Evolutionary conservation across 2,113 vertebrate genomes (phyloP), one percentile per base, ranked within the genome.

Genomic region (Sarotherodon lohbergeri): DNA sequence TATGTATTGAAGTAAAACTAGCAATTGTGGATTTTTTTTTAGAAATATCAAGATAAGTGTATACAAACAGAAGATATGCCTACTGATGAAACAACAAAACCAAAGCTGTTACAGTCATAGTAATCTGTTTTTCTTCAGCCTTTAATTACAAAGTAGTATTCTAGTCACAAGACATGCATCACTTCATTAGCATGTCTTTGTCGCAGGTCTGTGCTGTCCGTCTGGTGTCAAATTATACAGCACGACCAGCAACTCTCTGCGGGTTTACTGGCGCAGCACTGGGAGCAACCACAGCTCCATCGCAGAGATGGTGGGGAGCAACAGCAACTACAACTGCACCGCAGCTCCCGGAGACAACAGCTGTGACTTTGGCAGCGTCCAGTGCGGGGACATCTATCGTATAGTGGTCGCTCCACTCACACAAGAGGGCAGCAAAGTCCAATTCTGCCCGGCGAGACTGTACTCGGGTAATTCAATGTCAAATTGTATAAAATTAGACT

Each of bases 161-260:
- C 24, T 34, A 54, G 14, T 52, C 39, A 48, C 2, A 78, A 29
- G 41, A 79, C 27, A 46, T 9, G 12, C 24, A 22, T 71, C 24
- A 24, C 32, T 56, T 81, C 50, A 55, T 86, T 24, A 11, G 4
- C 10, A 5, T 24, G 4, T 59, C 19, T 87, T 71, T 66, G 78
- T 11, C 39, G 1, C 52, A 99, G 98, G 96, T 94, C 93, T 96
- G 81, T 99, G 98, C 86, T 99, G 98, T 91, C 98, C 98, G 2
- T 97, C 96, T 73, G 96, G 97, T 2, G 97, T 99, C 83, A 97
- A 97, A 83, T 93, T 99, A 4, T 98, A 98, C 13, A 94, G 94
- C 82, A 91, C 96, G 41, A 78, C 92, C 16, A 94, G 87, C 68
- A 97, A 96, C 13, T 95, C 97, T 4, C 94, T 99, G 90, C 95